Evolutionary conservation across 2,888 invertebrate genomes (phyloP), one percentile per base, ranked within the genome.

Genomic region (Entomobrya proxima): DNA sequence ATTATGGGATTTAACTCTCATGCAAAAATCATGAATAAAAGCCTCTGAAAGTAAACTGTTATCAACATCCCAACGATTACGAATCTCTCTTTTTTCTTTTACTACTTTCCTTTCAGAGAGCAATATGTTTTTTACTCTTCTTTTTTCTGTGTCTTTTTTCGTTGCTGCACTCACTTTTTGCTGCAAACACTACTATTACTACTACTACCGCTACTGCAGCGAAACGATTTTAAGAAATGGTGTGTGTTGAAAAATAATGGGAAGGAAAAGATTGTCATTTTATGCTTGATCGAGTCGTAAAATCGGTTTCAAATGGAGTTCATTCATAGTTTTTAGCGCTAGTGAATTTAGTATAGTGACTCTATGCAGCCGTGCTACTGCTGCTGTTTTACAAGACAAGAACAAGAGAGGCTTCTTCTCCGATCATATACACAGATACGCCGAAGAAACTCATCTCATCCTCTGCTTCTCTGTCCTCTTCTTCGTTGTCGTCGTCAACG

Each of bases 251-350:
- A 89, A 89, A 89, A 89, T 90, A 89, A 89, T 90, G 90, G 88
- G 88, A 89, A 87, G 88, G 89, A 89, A 89, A 88, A 89, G 88
- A 89, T 89, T 89, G 88, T 89, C 89, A 89, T 89, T 90, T 90
- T 90, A 90, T 90, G 90, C 90, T 90, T 90, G 89, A 90, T 90
- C 90, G 88, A 90, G 88, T 89, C 89, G 89, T 89, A 88, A 89
- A 90, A 90, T 90, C 89, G 90, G 87, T 89, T 89, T 90, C 87
- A 88, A 90, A 89, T 90, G 87, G 86, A 88, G 86, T 88, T 86
- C 86, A 82, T 88, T 86, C 85, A 76, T 77, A 64, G 76, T 67
- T 61, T 78, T 81, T 83, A 74, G 74, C 58, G 35, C 50, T 40
- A 32, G 47, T 47, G 74, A 81, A 74, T 81, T 81, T 67, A 69